Evolutionary conservation across 1,140 invertebrate genomes (phyloP).

Genomic region (Bicyclus anynana): DNA sequence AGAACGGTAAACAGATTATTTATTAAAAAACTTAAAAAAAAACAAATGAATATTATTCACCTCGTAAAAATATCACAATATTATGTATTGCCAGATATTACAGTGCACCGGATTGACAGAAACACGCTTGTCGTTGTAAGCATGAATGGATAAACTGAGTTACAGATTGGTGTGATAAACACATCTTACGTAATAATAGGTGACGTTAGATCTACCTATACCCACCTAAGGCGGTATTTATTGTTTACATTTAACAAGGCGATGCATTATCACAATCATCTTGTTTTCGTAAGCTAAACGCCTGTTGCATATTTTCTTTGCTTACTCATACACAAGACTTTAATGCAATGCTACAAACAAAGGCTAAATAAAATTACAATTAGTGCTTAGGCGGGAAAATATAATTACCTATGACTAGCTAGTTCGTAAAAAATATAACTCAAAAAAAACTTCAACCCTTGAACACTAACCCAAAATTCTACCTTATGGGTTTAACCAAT

Average conservation of each 20-base stretch:
- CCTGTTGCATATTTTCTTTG: not conserved
- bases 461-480: too few species aligned
- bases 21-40: too few species aligned
- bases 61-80: not conserved
- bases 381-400: too few species aligned
- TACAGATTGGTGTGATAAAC: constrained; percentile 31
- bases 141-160: constrained; percentile 20
- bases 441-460: too few species aligned
- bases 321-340: not conserved
- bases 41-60: too few species aligned
- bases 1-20: too few species aligned
- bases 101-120: not conserved
- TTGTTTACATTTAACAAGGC: constrained; percentile 8
- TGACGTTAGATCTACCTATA: constrained; percentile 8
- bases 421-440: too few species aligned
- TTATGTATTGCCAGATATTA: not conserved
- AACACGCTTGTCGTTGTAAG: constrained; percentile 23
- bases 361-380: too few species aligned
- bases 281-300: not conserved
- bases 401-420: too few species aligned
- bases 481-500: too few species aligned
- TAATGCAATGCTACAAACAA: too few species aligned
- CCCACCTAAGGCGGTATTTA: not conserved
- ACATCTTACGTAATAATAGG: constrained; percentile 31
- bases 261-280: not conserved